phyloP scores from a whole-genome alignment of 1,140 invertebrate species.

The Proctacanthus coquilletti region DNA sequence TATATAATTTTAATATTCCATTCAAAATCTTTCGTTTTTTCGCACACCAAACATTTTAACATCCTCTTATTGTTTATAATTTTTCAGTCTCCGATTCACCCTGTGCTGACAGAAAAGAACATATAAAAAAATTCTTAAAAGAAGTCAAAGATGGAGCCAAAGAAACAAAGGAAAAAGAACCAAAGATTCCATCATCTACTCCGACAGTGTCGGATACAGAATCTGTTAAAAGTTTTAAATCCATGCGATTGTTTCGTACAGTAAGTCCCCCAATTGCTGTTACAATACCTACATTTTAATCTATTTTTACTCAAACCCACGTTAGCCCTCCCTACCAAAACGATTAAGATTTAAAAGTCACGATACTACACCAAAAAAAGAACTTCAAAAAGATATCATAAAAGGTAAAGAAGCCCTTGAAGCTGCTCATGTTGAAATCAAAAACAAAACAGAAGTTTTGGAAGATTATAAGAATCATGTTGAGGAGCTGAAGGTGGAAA shows the following conservation, averaged over 20 bases:
- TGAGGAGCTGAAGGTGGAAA: constrained; percentile 22
- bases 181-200: constrained; percentile 17
- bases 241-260: constrained; percentile 23
- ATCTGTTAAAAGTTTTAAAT: constrained; percentile 25
- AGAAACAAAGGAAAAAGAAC: constrained; percentile 17
- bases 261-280: constrained; percentile 1
- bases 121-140: constrained; percentile 29
- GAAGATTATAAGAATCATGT: constrained; percentile 23
- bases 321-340: constrained; percentile 21
- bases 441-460: constrained; percentile 25
- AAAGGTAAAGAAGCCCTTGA: constrained; percentile 22
- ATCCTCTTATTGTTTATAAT: constrained; percentile 23
- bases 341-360: constrained; percentile 23
- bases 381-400: constrained; percentile 16
- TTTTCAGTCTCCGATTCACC: constrained; percentile 20
- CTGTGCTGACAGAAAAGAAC: constrained; percentile 21
- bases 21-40: no score
- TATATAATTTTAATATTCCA: no score
- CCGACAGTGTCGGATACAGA: constrained; percentile 9
- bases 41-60: no score
- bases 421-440: constrained; percentile 24
- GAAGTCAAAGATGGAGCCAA: constrained; percentile 17
- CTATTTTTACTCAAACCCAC: background rate
- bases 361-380: constrained; percentile 23
- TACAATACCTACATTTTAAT: background rate